Percentiles rank a stretch among this genome's conserved stretches.
phyloP scores from a whole-genome alignment of 2,797 vertebrate species.

The Tauraco hartlaubi region DNA sequence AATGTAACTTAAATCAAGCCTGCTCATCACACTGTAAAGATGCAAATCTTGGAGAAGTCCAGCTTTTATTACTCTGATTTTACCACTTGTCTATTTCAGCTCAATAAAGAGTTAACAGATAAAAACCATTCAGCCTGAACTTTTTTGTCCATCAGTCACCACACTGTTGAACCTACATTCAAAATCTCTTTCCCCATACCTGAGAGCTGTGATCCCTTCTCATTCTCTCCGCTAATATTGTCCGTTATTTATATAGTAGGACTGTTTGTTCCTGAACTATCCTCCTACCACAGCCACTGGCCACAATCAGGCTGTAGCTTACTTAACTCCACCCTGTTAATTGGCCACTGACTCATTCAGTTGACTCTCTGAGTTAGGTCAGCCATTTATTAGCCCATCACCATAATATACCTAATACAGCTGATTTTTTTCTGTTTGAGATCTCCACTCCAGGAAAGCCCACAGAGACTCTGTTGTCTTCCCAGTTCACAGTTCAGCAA shows the following conservation, averaged over 20 bases:
- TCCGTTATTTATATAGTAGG: rapidly evolving
- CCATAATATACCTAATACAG: rapidly evolving
- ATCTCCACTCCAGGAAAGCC: not conserved
- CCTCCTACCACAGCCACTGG: too few species aligned
- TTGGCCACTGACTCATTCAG: not conserved
- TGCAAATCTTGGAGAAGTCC: not conserved
- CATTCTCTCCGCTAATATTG: rapidly evolving
- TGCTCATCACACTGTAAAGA: not conserved
- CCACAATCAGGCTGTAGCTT: not conserved
- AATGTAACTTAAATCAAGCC: not conserved
- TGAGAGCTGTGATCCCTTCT: not conserved
- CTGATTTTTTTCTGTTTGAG: not conserved
- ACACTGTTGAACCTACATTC: rapidly evolving
- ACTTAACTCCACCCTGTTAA: not conserved
- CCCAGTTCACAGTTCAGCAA: not conserved
- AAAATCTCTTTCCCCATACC: not conserved
- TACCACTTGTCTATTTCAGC: not conserved
- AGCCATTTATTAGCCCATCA: not conserved
- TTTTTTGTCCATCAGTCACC: not conserved
- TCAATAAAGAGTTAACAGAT: not conserved
- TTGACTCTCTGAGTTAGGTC: not conserved
- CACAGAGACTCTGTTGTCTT: not conserved
- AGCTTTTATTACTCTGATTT: not conserved
- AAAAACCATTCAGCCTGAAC: not conserved
- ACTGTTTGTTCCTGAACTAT: not conserved